Conservation (phyloP, 1,140 invertebrate genomes). For the Heliothis subflexa region DNA sequence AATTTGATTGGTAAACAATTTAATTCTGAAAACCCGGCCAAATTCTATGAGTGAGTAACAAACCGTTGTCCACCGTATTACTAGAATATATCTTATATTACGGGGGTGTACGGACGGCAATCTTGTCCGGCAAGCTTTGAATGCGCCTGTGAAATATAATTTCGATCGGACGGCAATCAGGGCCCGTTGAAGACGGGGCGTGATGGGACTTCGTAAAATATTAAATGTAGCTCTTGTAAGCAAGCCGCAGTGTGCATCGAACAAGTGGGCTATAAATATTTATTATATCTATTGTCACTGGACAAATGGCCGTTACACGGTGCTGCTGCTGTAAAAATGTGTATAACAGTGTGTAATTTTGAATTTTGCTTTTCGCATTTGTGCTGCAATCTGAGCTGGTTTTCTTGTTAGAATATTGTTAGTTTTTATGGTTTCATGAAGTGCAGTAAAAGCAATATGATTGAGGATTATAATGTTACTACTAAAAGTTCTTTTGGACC, state of each 20-base stretch:
- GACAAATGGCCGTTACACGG: conserved; percentile 13
- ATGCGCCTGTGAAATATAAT: conserved; percentile 86
- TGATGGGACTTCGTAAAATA: conserved; percentile 84
- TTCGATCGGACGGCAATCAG: conserved; percentile 86
- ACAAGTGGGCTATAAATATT: conserved; percentile 46
- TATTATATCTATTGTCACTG: conserved; percentile 39
- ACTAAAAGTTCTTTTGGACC: too few relatives aligned
- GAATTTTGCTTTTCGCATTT: conserved; percentile 11
- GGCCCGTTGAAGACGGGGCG: conserved; percentile 85
- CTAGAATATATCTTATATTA: conserved; percentile 42
- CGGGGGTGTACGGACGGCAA: conserved; percentile 65
- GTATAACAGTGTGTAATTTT: background rate
- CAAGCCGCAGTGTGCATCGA: conserved; percentile 53
- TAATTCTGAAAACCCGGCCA: background rate
- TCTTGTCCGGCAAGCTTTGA: conserved; percentile 82
- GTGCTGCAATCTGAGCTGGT: background rate
- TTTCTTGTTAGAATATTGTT: too few relatives aligned
- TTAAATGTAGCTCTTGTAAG: conserved; percentile 74
- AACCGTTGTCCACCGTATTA: conserved; percentile 34
- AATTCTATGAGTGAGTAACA: conserved; percentile 22
- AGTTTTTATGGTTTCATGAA: background rate
- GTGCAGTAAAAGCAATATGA: too few relatives aligned
- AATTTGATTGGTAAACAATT: too few relatives aligned
- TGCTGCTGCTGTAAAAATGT: background rate
- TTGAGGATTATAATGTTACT: too few relatives aligned